Base-by-base conservation (phyloP, 64 coral and sea anemone species). In the Montipora sp. region DNA sequence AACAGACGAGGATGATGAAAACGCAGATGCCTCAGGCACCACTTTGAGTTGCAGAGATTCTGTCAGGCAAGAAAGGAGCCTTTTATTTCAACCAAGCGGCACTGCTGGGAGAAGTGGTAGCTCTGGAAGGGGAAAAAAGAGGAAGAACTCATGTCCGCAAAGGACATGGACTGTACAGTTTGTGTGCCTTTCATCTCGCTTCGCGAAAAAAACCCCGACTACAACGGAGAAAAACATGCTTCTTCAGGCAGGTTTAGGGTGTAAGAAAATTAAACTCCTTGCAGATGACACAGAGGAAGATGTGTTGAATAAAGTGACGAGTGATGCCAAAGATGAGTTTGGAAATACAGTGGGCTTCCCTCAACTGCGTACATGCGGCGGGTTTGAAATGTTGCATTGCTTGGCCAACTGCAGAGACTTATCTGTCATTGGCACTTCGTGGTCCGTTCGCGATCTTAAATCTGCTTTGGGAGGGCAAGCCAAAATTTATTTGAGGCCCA, bases 101-200 rank as follows among this genome's bases (percentile, higher is more conserved):
- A 73, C 36, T 73, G 66, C 5, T 73, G 65, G 83, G 65, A 87
- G 66, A 87, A 87, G 36, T 18, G 51, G 59, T 87, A 87, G 83
- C 83, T 87, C 24, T 59, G 83, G 83, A 87, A 48, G 83, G 44
- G 83, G 65, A 46, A 73, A 18, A 73, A 87, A 87, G 47, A 47
- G 83, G 44, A 87, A 87, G 44, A 73, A 24, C 23, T 24, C 23
- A 24, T 24, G 23, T 24, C 23, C 23, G 23, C 23, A 24, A 24
- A 24, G 23, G 76, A 78, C 89, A 48, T 91, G 89, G 89, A 91
- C 89, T 81, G 89, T 48, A 50, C 89, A 91, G 77, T 91, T 91
- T 81, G 89, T 91, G 7, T 91, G 89, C 78, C 53, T 91, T 7
- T 57, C 89, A 23, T 77, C 75, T 91, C 89, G 89, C 19, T 67